Conservation (phyloP, 2,113 vertebrate species). For the Pogonocichla stellata region DNA sequence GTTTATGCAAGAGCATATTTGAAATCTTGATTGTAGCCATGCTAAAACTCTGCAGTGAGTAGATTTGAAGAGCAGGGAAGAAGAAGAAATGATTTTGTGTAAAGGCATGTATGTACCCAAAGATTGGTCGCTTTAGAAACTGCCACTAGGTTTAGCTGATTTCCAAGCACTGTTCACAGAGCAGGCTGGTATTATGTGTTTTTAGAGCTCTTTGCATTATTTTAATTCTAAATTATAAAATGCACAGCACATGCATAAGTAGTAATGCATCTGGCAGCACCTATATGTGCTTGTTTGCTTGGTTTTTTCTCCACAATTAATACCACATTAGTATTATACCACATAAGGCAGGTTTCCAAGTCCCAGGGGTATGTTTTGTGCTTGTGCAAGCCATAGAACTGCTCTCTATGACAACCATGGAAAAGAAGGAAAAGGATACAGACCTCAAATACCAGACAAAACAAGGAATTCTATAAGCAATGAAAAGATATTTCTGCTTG, state of each 20-base stretch:
- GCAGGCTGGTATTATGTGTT: neutral
- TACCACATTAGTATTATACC: neutral
- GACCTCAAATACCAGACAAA: neutral
- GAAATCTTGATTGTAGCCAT: neutral
- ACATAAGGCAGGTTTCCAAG: neutral
- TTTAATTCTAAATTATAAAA: neutral
- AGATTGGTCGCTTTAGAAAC: neutral
- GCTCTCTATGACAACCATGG: neutral
- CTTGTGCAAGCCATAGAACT: neutral
- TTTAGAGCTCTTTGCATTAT: neutral
- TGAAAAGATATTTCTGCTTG: neutral
- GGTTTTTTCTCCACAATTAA: neutral
- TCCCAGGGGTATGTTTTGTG: neutral
- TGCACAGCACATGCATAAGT: neutral
- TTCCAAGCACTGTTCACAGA: neutral
- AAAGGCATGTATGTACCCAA: rapidly evolving
- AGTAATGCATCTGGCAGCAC: neutral
- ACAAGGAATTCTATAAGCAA: neutral
- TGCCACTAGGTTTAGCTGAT: neutral
- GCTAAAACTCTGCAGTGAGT: neutral
- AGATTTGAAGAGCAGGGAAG: neutral
- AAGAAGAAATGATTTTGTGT: neutral
- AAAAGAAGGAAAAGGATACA: neutral
- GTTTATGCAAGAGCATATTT: neutral
- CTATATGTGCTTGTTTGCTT: neutral